Base-by-base conservation (phyloP, 2,888 invertebrate genomes). In the Athripsodes cinereus region DNA sequence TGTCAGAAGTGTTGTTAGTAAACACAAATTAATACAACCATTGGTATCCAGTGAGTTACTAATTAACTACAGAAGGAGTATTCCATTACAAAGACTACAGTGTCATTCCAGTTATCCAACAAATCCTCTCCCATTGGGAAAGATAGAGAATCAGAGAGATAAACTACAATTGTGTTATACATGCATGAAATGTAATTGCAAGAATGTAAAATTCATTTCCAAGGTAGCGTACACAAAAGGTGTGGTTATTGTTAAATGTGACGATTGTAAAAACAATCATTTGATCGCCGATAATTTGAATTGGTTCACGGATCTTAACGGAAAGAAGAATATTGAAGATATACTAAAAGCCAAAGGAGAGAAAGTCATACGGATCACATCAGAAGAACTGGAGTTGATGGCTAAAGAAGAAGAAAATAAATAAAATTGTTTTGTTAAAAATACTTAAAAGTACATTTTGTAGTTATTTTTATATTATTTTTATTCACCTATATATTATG, bases 271-370 rank as follows among this genome's bases (percentile, higher is more conserved):
- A 49, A 96, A 92, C 69, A 86, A 91, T 71, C 98, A 98, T 74
- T 78, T 98, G 21, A 96, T 98, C 64, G 97, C 97, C 0, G 97
- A 98, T 70, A 96, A 98, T 73, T 78, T 98, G 1, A 90, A 90
- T 63, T 98, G 97, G 97, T 98, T 97, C 70, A 78, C 85, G 0
- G 89, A 93, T 69, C 75, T 89, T 68, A 76, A 85, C 67, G 85
- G 85, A 1, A 86, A 84, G 67, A 82, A 81, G 63, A 97, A 97
- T 69, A 92, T 98, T 66, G 96, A 97, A 77, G 88, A 91, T 63
- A 90, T 96, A 34, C 77, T 97, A 70, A 87, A 86, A 18, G 86
- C 85, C 58, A 94, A 91, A 69, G 96, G 96, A 1, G 96, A 97
- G 76, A 79, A 75, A 3, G 91, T 96, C 35, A 76, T 73, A 44